Percentiles rank a stretch among this genome's conserved stretches.
Conservation (phyloP, 2,797 vertebrate species). For the Amblyopsis hoosieri region DNA sequence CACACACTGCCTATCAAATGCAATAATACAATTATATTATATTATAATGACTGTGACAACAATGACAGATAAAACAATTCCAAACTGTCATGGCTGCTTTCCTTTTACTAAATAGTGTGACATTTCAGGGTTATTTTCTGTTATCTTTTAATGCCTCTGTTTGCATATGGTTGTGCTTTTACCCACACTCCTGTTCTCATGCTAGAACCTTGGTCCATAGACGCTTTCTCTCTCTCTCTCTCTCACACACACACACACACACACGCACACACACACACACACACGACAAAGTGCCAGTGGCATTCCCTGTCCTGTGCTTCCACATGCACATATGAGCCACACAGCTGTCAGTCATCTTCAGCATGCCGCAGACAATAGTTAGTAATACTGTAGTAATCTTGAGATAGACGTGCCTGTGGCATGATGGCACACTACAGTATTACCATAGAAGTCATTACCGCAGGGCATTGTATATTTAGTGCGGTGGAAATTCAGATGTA, state of each 20-base stretch:
- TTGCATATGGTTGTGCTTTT: slow-evolving; percentile 4
- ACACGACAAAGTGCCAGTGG: slow-evolving; percentile 30
- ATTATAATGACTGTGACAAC: no score
- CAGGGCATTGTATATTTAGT: not conserved
- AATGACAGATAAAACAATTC: no score
- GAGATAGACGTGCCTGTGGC: slow-evolving; percentile 22
- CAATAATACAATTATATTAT: no score
- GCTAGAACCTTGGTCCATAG: not conserved
- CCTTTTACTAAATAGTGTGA: no score
- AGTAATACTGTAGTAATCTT: not conserved
- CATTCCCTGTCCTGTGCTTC: slow-evolving; percentile 31
- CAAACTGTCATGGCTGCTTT: no score
- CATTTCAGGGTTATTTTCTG: not conserved
- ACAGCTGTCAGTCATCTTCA: slow-evolving; percentile 59
- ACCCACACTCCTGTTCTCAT: slow-evolving; percentile 10
- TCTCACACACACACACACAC: slow-evolving; percentile 5
- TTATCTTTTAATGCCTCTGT: slow-evolving; percentile 27
- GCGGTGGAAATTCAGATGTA: not conserved
- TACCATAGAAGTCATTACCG: slow-evolving; percentile 2
- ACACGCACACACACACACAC: slow-evolving; percentile 17
- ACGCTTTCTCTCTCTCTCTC: no score
- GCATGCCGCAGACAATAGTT: slow-evolving; percentile 54
- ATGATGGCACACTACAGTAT: not conserved
- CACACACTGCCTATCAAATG: no score
- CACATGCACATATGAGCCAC: slow-evolving; percentile 13